Conservation (phyloP, 2,888 invertebrate genomes). For the Plagodis dolabraria region DNA sequence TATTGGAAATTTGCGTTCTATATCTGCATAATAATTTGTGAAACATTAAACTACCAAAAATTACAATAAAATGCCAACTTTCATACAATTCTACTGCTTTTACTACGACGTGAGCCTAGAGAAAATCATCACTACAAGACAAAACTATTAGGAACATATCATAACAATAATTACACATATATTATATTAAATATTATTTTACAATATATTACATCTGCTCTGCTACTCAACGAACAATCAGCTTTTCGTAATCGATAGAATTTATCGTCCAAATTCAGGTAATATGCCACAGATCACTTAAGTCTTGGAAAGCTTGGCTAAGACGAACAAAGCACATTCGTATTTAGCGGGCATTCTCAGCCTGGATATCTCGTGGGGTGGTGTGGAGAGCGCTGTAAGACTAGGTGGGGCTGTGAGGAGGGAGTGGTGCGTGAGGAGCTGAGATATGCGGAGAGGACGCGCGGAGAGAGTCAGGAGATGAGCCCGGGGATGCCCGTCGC, state of each 20-base stretch:
- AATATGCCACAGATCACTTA: constrained; percentile 8
- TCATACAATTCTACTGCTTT: constrained; percentile 29
- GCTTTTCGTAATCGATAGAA: constrained; percentile 1
- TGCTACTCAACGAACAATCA: constrained; percentile 12
- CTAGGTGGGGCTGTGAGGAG: constrained; percentile 80
- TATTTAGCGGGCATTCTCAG: constrained; percentile 29
- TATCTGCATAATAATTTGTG: constrained; percentile 20
- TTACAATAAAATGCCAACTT: constrained; percentile 34
- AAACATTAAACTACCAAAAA: constrained; percentile 30
- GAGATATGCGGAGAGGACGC: constrained; percentile 66
- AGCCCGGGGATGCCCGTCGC: constrained; percentile 78
- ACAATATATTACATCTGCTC: constrained; percentile 62
- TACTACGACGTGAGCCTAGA: constrained; percentile 57
- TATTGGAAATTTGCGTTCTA: constrained; percentile 20
- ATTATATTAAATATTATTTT: constrained; percentile 70
- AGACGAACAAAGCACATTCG: not conserved
- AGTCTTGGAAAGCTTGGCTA: no score
- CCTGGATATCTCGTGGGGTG: constrained; percentile 53
- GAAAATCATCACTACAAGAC: constrained; percentile 69
- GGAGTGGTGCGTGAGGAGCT: constrained; percentile 69
- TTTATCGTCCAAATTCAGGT: constrained; percentile 4
- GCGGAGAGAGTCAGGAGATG: constrained; percentile 86
- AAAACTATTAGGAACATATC: constrained; percentile 81
- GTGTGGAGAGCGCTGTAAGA: constrained; percentile 30
- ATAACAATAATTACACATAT: constrained; percentile 76